A percentile compares a stretch with the other conserved stretches of the same genome.
Evolutionary conservation across 2,888 invertebrate genomes (phyloP).

Genomic region (Ophonus ardosiacus): DNA sequence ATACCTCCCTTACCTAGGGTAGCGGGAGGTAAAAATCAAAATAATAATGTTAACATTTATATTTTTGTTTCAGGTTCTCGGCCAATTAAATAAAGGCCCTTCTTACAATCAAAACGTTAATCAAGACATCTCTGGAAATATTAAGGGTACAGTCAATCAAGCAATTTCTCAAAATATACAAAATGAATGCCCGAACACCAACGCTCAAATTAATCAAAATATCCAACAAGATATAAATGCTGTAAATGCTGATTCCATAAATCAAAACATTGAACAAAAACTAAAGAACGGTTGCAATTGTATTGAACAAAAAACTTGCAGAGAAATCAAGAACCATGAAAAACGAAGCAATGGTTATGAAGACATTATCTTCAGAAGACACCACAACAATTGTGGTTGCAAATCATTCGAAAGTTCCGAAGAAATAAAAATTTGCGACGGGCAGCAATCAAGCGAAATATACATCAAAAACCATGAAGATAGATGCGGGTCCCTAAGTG

Average conservation of each 20-base stretch:
- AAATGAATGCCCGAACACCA: neutral
- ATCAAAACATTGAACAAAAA: constrained; percentile 58
- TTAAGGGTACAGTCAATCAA: constrained; percentile 43
- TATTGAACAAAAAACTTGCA: constrained; percentile 42
- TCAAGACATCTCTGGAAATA: constrained; percentile 34
- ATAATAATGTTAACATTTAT: too few relatives aligned
- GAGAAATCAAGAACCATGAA: constrained; percentile 53
- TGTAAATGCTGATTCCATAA: neutral
- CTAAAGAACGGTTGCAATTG: constrained; percentile 29
- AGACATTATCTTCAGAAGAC: constrained; percentile 58
- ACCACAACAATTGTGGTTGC: constrained; percentile 23
- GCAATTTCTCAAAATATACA: constrained; percentile 50
- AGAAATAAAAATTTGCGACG: constrained; percentile 51
- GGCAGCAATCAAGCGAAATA: constrained; percentile 33
- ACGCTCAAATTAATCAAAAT: constrained; percentile 36
- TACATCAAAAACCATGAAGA: constrained; percentile 37
- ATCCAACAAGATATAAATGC: constrained; percentile 45
- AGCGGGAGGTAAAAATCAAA: too few relatives aligned
- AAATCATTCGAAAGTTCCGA: constrained; percentile 27
- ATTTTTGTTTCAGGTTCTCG: neutral
- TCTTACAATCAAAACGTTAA: constrained; percentile 48
- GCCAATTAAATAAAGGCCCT: neutral
- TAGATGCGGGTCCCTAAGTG: constrained; percentile 27
- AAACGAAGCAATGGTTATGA: constrained; percentile 22
- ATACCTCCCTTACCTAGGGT: too few relatives aligned